phyloP scores from a whole-genome alignment of 2,797 vertebrate species.

The Bradypodion ventrale region DNA sequence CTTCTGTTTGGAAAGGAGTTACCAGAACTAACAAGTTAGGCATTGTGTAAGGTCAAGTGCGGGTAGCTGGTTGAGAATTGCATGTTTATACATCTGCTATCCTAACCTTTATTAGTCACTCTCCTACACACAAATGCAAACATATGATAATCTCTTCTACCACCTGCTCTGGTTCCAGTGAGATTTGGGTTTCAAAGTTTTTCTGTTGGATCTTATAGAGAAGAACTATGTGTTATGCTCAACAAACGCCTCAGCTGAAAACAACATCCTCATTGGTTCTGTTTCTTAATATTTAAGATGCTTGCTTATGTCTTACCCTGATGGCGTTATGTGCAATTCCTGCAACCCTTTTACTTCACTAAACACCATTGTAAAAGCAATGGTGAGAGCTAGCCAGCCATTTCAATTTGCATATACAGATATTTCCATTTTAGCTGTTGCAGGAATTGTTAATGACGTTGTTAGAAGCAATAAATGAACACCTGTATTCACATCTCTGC shows the following conservation, averaged over 20 bases:
- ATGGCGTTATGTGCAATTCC: background rate
- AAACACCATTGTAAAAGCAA: background rate
- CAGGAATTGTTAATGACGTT: background rate
- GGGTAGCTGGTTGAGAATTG: conserved; percentile 33
- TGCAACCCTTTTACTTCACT: background rate
- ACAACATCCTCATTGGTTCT: no score
- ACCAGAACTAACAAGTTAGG: conserved; percentile 44
- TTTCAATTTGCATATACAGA: background rate
- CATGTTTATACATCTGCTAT: background rate
- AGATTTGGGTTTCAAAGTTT: background rate
- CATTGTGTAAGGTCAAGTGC: conserved; percentile 18
- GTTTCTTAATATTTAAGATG: background rate
- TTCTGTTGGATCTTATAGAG: background rate
- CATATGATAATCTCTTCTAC: background rate
- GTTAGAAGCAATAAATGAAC: background rate
- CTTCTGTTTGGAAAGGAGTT: conserved; percentile 52
- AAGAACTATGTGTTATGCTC: background rate
- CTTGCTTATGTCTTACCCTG: background rate
- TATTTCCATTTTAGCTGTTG: background rate
- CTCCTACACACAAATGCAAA: background rate
- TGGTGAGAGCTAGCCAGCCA: background rate
- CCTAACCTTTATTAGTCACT: conserved; percentile 16
- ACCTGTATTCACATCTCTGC: background rate
- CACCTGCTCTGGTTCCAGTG: background rate
- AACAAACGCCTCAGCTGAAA: background rate